phyloP scores from a whole-genome alignment of 1,140 invertebrate genomes.

The Macrotrachela quadricornifera region DNA sequence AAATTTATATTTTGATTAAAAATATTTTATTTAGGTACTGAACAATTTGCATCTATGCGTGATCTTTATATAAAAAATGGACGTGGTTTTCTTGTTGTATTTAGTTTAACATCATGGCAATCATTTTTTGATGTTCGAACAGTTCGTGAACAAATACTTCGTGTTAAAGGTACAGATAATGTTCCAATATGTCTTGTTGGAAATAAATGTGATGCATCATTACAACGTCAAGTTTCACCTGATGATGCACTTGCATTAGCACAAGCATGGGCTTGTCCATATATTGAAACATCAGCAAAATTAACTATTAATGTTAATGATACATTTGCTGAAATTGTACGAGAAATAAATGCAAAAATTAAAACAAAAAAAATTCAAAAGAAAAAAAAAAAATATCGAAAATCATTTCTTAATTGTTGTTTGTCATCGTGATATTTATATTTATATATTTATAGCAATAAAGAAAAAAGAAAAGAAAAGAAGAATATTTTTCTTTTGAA shows the following conservation, averaged over 20 bases:
- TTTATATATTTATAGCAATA: no score
- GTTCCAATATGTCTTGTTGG: slow-evolving; percentile 36
- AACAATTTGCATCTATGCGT: slow-evolving; percentile 71
- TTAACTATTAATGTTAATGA: slow-evolving; percentile 94
- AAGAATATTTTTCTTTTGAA: no score
- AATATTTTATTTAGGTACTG: slow-evolving; percentile 31
- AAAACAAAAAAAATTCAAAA: no score
- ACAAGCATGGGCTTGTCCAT: slow-evolving; percentile 81
- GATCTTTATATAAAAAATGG: slow-evolving; percentile 39
- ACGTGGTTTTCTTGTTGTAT: slow-evolving; percentile 85
- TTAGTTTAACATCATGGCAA: slow-evolving; percentile 26
- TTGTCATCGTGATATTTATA: no score
- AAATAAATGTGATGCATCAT: slow-evolving; percentile 1
- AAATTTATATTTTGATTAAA: no score
- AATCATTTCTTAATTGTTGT: no score
- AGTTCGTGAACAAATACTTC: slow-evolving; percentile 52
- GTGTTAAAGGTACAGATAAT: slow-evolving; percentile 62
- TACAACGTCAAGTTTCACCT: slow-evolving; percentile 49
- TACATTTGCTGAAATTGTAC: slow-evolving; percentile 94
- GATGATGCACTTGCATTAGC: slow-evolving; percentile 56
- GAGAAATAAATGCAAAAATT: slow-evolving; percentile 62
- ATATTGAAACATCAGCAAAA: slow-evolving; percentile 95
- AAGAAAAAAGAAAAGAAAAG: no score
- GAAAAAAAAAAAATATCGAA: no score
- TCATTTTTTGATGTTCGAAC: slow-evolving; percentile 1